Evolutionary conservation across 2,113 vertebrate genomes (phyloP), one percentile per base, ranked within the genome.

Genomic region (Arenaria interpres): DNA sequence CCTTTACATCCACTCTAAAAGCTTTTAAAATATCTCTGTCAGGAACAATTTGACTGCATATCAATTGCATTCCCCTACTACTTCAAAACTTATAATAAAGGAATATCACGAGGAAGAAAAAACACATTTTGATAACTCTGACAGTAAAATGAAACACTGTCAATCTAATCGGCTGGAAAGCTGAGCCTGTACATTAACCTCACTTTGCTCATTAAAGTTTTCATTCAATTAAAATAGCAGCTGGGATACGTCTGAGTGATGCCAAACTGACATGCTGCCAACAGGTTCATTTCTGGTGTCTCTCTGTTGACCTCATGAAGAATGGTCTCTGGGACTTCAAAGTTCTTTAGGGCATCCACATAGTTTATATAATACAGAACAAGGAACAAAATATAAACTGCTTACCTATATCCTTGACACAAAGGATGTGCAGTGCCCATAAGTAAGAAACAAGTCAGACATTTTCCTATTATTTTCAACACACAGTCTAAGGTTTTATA

Each of bases 11-110:
- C 72, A 59, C 72, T 95, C 96, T 96, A 97, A 98, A 98, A 98
- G 98, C 98, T 98, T 98, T 98, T 95, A 97, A 98, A 98, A 98
- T 94, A 91, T 92, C 85, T 95, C 95, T 98, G 98, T 98, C 98
- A 98, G 93, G 92, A 97, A 69, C 68, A 96, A 98, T 98, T 98
- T 98, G 89, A 96, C 19, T 92, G 90, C 75, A 33, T 97, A 98
- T 98, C 97, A 98, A 95, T 98, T 97, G 95, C 93, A 87, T 93
- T 97, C 94, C 88, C 88, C 73, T 89, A 62, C 74, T 78, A 87
- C 89, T 77, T 71, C 68, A 85, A 94, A 88, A 72, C 64, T 69
- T 94, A 37, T 73, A 91, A 95, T 89, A 96, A 93, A 90, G 76
- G 94, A 95, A 90, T 54, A 95, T 95, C 71, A 41, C 2, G 3